Evolutionary conservation across 2,797 vertebrate species (phyloP), one percentile per base, ranked within the genome.

Genomic region (Girardinus metallicus): DNA sequence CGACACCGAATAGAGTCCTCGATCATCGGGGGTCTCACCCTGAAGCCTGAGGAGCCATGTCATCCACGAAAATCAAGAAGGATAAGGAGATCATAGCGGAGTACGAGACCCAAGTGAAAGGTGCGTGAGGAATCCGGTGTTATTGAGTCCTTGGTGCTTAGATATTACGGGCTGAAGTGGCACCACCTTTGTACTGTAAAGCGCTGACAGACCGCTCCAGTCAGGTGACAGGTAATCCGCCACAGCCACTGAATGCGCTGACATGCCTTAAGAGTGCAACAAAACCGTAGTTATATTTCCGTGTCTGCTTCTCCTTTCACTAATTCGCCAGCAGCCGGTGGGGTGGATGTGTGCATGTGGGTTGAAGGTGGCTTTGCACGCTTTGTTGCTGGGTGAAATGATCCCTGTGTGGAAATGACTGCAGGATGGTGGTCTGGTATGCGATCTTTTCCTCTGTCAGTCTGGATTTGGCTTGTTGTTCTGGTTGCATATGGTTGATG

Each of bases 61-160:
- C 97, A 94, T 97, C 97, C 83, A 95, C 96, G 77, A 97, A 94
- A 96, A 97, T 94, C 94, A 99, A 97, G 97, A 99, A 99, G 93
- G 98, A 99, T 93, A 99, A 99, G 95, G 98, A 99, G 94, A 99
- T 99, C 95, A 98, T 98, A 76, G 96, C 97, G 9, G 98, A 99
- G 84, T 99, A 99, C 92, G 98, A 99, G 95, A 97, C 97, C 85
- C 98, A 99, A 96, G 98, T 99, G 83, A 99, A 99, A 98, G 98
- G 98, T 98, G 91, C 92, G 96, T 86, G 85, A 77, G 73, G 73
- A 70, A 8, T 75, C 8, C 72, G 31, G 60, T 36, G 60, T 36
- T 64, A 36, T 3, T 64, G 80, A 12, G 55, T 77, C 74, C 43
- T 73, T 23, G 13, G n/a, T 60, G 43, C 66, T 23, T 78, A 31